Base-by-base conservation (phyloP, 2,113 vertebrate species). In the Rissa tridactyla region DNA sequence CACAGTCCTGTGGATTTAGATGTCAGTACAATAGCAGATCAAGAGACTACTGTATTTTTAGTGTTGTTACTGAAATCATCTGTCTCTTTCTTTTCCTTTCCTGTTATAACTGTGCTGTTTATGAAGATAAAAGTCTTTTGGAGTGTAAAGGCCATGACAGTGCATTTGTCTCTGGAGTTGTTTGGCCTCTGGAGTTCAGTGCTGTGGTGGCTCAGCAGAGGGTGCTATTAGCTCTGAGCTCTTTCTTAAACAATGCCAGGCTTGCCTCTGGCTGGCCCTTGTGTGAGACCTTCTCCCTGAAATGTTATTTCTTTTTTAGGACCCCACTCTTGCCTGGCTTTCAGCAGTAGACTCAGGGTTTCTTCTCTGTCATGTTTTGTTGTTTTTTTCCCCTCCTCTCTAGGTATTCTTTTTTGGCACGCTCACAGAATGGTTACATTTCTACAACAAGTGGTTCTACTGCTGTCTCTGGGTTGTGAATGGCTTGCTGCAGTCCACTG, bases 371-470 rank as follows among this genome's bases (percentile, higher is more conserved):
- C 49, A 4, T 34, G 22, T 15, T 61, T 61, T 36, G 22, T 25
- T 10, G 15, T 58, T 11, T 52, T 17, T 23, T 25, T 6, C 13
- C 19, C 27, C 6, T 23, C 19, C 19, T 22, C 27, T 38, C 15
- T 42, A 97, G 96, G 96, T 80, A 5, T 97, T 97, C 95, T 83
- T 98, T 75, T 99, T 99, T 54, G 99, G 99, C 79, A 99, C 99
- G 0, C 83, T 99, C 84, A 99, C 99, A 1, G 99, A 99, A 93
- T 99, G 99, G 99, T 97, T 99, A 82, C 98, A 98, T 55, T 98
- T 99, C 97, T 99, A 99, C 98, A 99, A 98, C 95, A 97, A 98
- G 79, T 98, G 98, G 94, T 98, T 99, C 85, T 99, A 99, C 97
- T 99, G 99, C 62, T 82, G 89, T 72, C 97, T 99, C 54, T 99